Evolutionary conservation across 2,797 vertebrate species (phyloP).

Genomic region (Paguma larvata): DNA sequence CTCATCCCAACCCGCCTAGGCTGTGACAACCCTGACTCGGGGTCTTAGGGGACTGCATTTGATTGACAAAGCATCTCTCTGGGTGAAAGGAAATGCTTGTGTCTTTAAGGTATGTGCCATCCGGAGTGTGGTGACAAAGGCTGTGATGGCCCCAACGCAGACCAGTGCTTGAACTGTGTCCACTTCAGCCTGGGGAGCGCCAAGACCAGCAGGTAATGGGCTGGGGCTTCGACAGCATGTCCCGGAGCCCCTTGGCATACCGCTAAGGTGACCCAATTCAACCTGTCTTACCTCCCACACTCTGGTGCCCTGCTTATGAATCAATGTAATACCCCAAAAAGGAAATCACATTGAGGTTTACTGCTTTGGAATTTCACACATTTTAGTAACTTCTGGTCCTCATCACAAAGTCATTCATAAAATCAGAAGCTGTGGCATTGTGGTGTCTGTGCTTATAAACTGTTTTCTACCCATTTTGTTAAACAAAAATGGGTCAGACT

Average conservation of each 20-base stretch:
- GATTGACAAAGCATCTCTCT: not conserved
- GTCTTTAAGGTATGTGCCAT: conserved; percentile 91
- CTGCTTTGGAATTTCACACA: not conserved
- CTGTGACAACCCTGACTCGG: not conserved
- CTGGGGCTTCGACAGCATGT: not conserved
- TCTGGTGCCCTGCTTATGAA: not conserved
- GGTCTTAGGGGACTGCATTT: not conserved
- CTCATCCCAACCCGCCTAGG: not conserved
- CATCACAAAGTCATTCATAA: not conserved
- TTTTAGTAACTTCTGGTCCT: not conserved
- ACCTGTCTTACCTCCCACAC: not conserved
- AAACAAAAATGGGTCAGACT: not conserved
- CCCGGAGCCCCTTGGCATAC: fast-evolving
- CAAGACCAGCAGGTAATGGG: conserved; percentile 92
- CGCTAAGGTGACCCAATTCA: not conserved
- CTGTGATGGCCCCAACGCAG: conserved; percentile 92
- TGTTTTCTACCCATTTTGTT: not conserved
- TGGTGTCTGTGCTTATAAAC: not conserved
- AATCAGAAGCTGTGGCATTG: not conserved
- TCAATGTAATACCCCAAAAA: not conserved
- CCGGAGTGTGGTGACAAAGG: conserved; percentile 94
- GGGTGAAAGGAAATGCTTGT: conserved; percentile 75
- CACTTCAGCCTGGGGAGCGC: conserved; percentile 94
- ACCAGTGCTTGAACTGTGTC: conserved; percentile 95
- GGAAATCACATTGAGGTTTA: not conserved